Evolutionary conservation across 2,797 vertebrate genomes (phyloP), one percentile per base, ranked within the genome.

Genomic region (Urosaurus nigricauda): DNA sequence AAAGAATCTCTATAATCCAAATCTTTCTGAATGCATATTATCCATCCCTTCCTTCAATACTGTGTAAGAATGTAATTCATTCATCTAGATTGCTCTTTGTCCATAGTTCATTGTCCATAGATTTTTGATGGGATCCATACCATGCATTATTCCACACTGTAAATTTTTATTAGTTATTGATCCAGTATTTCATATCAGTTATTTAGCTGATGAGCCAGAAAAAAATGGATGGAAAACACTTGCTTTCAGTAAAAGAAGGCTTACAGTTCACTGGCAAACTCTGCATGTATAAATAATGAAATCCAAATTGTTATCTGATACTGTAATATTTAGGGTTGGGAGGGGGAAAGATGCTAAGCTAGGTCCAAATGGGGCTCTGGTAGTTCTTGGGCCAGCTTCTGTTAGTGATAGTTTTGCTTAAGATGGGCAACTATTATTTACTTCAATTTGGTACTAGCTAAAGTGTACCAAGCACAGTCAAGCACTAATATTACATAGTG

Each of bases 31-130:
- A 65, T 47, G 73, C 40, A 35, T 37, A 13, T 73, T 83, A 84
- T 78, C 63, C 12, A 13, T n/a, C 82, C 35, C 84, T 71, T 4
- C 74, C 60, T 81, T 12, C 47, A 29, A 24, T 60, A 90, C 91
- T 77, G 5, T 89, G 79, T 80, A 21, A 74, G 40, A 82, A 73
- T 91, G 86, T 82, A 84, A 88, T 87, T 92, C 79, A 40, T 92
- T 89, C 60, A 73, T 88, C 53, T 82, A 51, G 77, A 77, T 40
- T 37, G 5, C 75, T 83, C 21, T 4, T 84, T 79, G 84, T 73
- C 53, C 35, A 8, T 53, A 37, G 0, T 0, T 0, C 71, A 26
- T 47, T 63, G 40, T 56, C 0, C 11, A 85, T 58, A 32, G 21
- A 8, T 75, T 40, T 3, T 91, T 70, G 47, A 84, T 1, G 74